These are phyloP conservation scores for Pampus argenteus DNA, from an alignment of 2,797 vertebrate species.

Conservation along the genomic window DNA sequence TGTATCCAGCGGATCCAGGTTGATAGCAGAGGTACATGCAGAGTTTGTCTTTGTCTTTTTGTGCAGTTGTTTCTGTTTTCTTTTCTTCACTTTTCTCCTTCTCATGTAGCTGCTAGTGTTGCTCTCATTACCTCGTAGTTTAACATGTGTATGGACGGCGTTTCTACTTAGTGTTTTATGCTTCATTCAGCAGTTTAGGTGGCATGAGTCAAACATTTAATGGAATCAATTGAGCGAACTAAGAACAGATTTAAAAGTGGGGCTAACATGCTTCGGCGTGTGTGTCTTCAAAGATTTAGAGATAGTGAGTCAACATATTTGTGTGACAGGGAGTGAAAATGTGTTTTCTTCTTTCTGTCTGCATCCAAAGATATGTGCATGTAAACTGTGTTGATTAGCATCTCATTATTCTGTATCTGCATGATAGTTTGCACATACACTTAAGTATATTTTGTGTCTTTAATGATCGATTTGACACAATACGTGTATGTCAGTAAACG, in stretches of 20 bases:
- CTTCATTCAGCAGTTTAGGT: constrained; percentile 33
- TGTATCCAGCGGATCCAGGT: constrained; percentile 29
- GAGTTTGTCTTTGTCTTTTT: constrained; percentile 57
- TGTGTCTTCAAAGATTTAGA: constrained; percentile 9
- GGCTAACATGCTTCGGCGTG: constrained; percentile 12
- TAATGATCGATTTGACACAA: no score
- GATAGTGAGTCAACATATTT: constrained; percentile 49
- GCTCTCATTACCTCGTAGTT: constrained; percentile 1
- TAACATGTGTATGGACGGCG: background rate
- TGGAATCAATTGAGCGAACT: constrained; percentile 45
- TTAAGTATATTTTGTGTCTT: no score
- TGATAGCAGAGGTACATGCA: constrained; percentile 26
- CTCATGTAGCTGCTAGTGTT: constrained; percentile 1
- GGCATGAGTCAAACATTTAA: constrained; percentile 30
- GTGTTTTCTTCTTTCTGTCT: background rate
- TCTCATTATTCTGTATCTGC: background rate
- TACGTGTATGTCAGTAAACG: no score
- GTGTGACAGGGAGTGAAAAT: constrained; percentile 21
- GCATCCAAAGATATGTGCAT: background rate
- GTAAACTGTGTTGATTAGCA: no score
- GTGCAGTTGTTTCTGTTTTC: background rate
- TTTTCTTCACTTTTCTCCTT: background rate
- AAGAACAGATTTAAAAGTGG: constrained; percentile 29
- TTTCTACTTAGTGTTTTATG: background rate
- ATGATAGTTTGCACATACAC: no score